Evolutionary conservation across 2,888 invertebrate genomes (phyloP).

Genomic region (Zootermopsis nevadensis): DNA sequence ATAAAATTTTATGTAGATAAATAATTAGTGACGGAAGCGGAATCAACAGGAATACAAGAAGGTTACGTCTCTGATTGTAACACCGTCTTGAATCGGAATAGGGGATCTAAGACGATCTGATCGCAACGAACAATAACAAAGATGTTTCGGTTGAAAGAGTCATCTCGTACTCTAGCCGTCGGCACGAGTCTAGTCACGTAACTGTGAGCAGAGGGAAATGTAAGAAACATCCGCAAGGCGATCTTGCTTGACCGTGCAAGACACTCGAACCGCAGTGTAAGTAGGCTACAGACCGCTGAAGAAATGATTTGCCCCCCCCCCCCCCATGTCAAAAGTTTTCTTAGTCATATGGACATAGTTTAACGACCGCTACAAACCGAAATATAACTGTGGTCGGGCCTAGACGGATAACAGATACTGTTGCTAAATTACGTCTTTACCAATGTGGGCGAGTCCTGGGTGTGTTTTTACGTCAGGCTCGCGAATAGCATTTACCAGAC

Average conservation of each 20-base stretch:
- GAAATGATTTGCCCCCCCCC: not conserved
- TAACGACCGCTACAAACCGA: not conserved
- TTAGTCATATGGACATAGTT: not conserved
- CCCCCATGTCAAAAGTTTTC: not conserved
- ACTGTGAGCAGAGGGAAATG: constrained; percentile 3
- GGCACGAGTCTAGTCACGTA: constrained; percentile 11
- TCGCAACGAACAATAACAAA: not conserved
- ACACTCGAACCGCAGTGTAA: not conserved
- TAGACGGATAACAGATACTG: not conserved
- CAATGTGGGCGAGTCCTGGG: not conserved
- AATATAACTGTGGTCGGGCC: not conserved
- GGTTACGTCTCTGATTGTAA: no score
- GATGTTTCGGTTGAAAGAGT: not conserved
- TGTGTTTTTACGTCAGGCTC: no score
- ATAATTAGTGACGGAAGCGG: no score
- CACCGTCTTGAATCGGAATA: not conserved
- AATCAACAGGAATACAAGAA: no score
- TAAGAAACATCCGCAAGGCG: not conserved
- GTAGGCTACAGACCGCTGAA: not conserved
- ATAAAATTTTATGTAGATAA: no score
- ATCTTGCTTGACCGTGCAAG: constrained; percentile 14
- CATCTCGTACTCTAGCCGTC: not conserved
- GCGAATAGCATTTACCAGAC: no score
- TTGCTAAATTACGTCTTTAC: not conserved
- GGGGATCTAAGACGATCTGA: not conserved